These are phyloP conservation scores for Gasteruption jaculator DNA, from an alignment of 2,888 invertebrate genomes.

Conservation along the genomic window DNA sequence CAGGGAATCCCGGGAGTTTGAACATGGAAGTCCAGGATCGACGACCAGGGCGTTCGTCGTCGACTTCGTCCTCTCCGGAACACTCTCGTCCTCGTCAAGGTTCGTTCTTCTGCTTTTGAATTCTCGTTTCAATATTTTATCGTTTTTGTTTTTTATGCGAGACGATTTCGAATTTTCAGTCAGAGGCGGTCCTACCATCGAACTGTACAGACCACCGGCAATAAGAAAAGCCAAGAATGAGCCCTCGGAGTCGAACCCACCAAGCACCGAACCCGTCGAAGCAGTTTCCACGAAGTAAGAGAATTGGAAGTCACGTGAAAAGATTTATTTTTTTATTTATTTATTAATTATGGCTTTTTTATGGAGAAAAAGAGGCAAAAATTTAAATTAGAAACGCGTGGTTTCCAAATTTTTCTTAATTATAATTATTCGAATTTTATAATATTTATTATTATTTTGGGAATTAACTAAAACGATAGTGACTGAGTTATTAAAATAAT, in stretches of 20 bases:
- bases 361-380: not conserved
- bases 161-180: constrained; percentile 29
- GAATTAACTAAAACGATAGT: too few species aligned
- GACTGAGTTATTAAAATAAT: too few species aligned
- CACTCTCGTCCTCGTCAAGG: constrained; percentile 37
- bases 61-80: constrained; percentile 36
- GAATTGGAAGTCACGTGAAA: too few species aligned
- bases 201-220: constrained; percentile 57
- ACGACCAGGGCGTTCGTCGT: constrained; percentile 29
- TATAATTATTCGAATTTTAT: too few species aligned
- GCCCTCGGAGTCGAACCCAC: too few species aligned
- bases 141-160: constrained; percentile 9
- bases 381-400: too few species aligned
- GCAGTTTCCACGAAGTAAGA: constrained; percentile 21
- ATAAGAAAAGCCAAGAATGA: constrained; percentile 44
- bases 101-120: constrained; percentile 22
- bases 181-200: constrained; percentile 46
- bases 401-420: too few species aligned
- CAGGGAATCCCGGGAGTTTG: too few species aligned
- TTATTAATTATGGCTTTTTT: too few species aligned
- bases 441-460: not conserved
- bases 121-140: not conserved
- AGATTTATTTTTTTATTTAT: not conserved
- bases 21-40: constrained; percentile 45
- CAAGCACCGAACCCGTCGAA: constrained; percentile 14